Conservation (phyloP, 1,140 invertebrate genomes). For the Drosophila littoralis region DNA sequence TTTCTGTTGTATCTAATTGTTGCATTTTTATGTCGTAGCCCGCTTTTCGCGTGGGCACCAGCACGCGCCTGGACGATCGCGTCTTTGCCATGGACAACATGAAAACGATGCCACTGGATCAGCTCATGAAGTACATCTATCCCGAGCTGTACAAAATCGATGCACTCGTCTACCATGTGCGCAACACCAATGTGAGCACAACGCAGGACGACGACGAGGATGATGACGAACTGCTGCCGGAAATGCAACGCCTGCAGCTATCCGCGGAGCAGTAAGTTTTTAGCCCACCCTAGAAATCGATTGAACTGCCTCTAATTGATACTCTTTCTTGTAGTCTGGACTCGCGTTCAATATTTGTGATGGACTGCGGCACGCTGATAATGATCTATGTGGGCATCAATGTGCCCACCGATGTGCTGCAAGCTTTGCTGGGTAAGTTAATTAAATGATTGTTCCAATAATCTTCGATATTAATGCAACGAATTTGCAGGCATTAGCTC, state of each 20-base stretch:
- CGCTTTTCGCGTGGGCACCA: conserved; percentile 94
- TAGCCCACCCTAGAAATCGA: too few species aligned
- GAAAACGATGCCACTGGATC: conserved; percentile 93
- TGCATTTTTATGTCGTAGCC: conserved; percentile 85
- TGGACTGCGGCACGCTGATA: conserved; percentile 94
- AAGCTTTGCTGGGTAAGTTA: conserved; percentile 88
- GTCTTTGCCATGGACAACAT: conserved; percentile 97
- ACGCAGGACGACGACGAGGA: conserved; percentile 85
- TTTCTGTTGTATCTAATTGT: neutral
- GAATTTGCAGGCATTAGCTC: conserved; percentile 85
- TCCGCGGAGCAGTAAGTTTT: conserved; percentile 87
- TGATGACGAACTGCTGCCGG: conserved; percentile 86
- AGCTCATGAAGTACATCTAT: conserved; percentile 94
- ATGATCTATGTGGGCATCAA: conserved; percentile 94
- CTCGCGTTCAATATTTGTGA: conserved; percentile 94
- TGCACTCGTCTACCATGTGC: conserved; percentile 85
- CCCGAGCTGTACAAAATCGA: conserved; percentile 97
- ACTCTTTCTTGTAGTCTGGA: conserved; percentile 87
- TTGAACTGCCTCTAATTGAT: too few species aligned
- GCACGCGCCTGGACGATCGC: conserved; percentile 96
- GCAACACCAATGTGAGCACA: conserved; percentile 85
- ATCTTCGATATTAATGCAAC: neutral
- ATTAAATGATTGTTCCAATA: neutral
- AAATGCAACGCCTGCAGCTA: conserved; percentile 88
- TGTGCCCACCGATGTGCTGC: conserved; percentile 90